Base-by-base conservation (phyloP, 2,797 vertebrate genomes). In the Fistularia tabacaria region DNA sequence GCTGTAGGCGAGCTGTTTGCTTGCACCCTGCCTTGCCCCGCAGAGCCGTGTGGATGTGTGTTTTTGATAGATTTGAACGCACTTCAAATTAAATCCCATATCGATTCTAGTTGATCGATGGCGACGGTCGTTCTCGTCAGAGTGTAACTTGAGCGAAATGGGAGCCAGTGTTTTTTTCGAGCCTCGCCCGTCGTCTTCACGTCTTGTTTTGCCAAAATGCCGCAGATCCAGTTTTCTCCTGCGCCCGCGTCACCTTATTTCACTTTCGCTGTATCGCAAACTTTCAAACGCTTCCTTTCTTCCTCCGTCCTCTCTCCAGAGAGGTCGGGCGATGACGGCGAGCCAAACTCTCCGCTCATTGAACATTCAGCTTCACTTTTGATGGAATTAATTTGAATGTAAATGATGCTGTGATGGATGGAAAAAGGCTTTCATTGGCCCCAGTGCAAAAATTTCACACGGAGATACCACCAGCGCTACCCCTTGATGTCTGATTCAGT, bases 341-440 rank as follows among this genome's bases (percentile, higher is more conserved):
- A 62, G 53, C 68, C 54, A 52, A 60, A 48, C 74, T 73, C 76
- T 73, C 46, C 37, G 40, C 75, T 81, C 71, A 71, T 76, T 85
- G 70, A 81, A 79, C 60, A 83, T 82, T 82, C 82, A 53, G 63
- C 77, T 74, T 74, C 57, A 66, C 79, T 82, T 87, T 86, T 85
- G 85, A 86, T 86, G 79, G 82, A 79, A 86, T 88, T 84, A 66
- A 89, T 89, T 87, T 84, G 79, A 86, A 87, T 85, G 69, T 80
- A 82, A 87, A 88, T 85, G 59, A 86, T 62, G 66, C 59, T 46
- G 57, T 65, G 80, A 81, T 77, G 69, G 81, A 46, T 36, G 25
- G 46, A 49, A 43, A 77, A 75, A 77, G 43, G 57, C 71, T 82
- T 74, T 73, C 64, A 67, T 72, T 75, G 69, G 76, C 49, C 46